phyloP scores from a whole-genome alignment of 2,888 invertebrate species.

The Meganola albula region DNA sequence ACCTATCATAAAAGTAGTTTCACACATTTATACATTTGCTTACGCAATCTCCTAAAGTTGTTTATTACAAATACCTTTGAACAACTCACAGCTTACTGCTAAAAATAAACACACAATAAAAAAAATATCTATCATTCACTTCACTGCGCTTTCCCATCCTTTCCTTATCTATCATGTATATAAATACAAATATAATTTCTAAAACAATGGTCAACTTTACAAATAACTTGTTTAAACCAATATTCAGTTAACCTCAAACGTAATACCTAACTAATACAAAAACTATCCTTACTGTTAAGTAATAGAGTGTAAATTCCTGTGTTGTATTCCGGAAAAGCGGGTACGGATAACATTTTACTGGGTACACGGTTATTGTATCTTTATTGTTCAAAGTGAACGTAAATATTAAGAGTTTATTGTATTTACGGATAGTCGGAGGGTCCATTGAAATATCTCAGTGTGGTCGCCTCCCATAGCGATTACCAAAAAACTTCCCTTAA shows the following conservation, averaged over 20 bases:
- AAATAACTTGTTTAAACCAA: slow-evolving; percentile 57
- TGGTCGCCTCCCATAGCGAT: slow-evolving; percentile 69
- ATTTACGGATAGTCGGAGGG: slow-evolving; percentile 66
- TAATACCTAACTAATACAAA: slow-evolving; percentile 2
- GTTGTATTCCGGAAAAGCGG: slow-evolving; percentile 36
- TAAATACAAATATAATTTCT: slow-evolving; percentile 57
- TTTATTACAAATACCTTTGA: slow-evolving; percentile 25
- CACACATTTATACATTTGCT: too few species aligned
- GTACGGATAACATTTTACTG: slow-evolving; percentile 41
- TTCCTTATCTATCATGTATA: slow-evolving; percentile 56
- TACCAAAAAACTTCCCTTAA: slow-evolving; percentile 49
- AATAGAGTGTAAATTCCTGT: too few species aligned
- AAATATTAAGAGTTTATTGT: slow-evolving; percentile 73
- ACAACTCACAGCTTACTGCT: slow-evolving; percentile 46
- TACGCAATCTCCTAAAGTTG: slow-evolving; percentile 12
- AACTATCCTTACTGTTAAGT: too few species aligned
- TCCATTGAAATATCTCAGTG: slow-evolving; percentile 53
- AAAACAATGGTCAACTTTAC: slow-evolving; percentile 65
- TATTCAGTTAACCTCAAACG: slow-evolving; percentile 35
- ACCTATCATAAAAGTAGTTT: too few species aligned
- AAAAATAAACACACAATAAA: slow-evolving; percentile 50
- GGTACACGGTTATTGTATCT: slow-evolving; percentile 65
- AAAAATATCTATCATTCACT: slow-evolving; percentile 35
- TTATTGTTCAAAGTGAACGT: slow-evolving; percentile 65
- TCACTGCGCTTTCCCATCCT: slow-evolving; percentile 43